A percentile compares a stretch with the other conserved stretches of the same genome.
Conservation (phyloP, 2,113 vertebrate species). For the Orcinus orca region DNA sequence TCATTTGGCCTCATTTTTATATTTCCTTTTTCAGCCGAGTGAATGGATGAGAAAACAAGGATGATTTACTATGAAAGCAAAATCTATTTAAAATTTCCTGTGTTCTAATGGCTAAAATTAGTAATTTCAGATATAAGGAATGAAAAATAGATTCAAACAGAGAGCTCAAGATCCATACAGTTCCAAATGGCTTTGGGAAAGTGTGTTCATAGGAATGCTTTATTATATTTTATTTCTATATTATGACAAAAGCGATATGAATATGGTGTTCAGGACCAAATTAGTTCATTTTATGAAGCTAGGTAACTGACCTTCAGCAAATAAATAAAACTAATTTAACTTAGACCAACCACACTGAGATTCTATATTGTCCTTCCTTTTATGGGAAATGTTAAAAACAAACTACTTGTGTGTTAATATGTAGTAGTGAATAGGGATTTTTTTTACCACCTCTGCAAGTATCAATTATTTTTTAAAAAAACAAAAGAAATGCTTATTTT, state of each 20-base stretch:
- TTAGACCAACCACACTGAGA: background rate
- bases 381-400: background rate
- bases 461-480: background rate
- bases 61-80: conserved; percentile 4
- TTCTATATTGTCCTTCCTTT: background rate
- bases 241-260: background rate
- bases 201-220: background rate
- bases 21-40: background rate
- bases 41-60: background rate
- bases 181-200: background rate
- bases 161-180: background rate
- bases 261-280: background rate
- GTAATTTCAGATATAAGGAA: conserved; percentile 33
- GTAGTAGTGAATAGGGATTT: background rate
- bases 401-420: background rate
- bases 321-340: conserved; percentile 2
- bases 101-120: conserved; percentile 6
- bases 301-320: background rate
- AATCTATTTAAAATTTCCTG: background rate
- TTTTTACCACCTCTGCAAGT: background rate
- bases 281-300: conserved; percentile 1
- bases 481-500: background rate
- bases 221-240: background rate
- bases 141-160: conserved; percentile 28
- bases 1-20: background rate